Evolutionary conservation across 2,113 vertebrate species (phyloP), one percentile per base, ranked within the genome.

Genomic region (Apteryx owenii): DNA sequence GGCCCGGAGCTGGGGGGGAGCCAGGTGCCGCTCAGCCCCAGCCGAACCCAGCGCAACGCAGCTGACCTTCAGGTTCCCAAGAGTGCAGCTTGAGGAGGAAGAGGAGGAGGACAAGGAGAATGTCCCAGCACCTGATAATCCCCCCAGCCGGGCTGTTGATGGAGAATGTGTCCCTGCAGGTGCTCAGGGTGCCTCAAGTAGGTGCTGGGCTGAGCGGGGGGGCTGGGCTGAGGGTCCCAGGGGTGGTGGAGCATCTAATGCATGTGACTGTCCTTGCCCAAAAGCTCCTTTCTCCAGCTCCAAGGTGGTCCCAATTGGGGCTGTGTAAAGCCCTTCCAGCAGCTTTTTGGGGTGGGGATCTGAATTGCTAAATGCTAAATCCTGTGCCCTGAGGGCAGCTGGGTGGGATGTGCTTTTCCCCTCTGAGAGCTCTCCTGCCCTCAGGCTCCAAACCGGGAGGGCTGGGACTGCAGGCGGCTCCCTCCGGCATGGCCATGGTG

Each of bases 41-140:
- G 21, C 96, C 19, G 72, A 95, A 33, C 50, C 53, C 18, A 69
- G 81, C 17, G 2, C 29, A 19, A 66, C 44, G 2, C 95, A 58
- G 16, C 25, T 19, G 42, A 80, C 83, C 84, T 85, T 50, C 42
- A 83, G 92, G 6, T 79, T 23, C 9, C 80, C 91, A 61, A 87
- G 91, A 12, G 11, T 61, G 2, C 69, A 88, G 62, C 88, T 68
- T 33, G 81, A 92, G 31, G 98, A 97, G 62, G 98, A 97, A 66
- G 89, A 97, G n/a, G 89, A 97, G n/a, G 93, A 96, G 77, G 81
- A 79, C 16, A 77, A 81, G 5, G 94, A 94, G n/a, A 95, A 88
- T 13, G 29, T 48, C 29, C 29, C 85, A 11, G 20, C 25, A n/a
- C 23, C 42, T 12, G 18, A 1, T 33, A 48, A 77, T 0, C 0